A percentile compares a stretch with the other conserved stretches of the same genome.
Conservation (phyloP, 2,888 invertebrate species). For the Sarcophaga carnaria region DNA sequence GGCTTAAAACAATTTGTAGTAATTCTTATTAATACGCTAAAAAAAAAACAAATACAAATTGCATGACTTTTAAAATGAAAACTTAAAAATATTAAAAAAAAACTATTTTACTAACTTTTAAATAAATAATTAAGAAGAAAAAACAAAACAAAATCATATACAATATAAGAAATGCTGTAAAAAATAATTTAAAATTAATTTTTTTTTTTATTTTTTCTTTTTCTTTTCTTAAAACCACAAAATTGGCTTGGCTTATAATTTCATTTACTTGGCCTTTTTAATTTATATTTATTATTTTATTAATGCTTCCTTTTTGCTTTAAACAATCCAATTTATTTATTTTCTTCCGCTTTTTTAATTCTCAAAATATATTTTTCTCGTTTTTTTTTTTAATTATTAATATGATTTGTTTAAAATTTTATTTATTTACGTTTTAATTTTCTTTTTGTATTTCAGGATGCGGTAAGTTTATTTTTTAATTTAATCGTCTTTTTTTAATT, state of each 20-base stretch:
- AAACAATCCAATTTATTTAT: neutral
- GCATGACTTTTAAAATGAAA: conserved; percentile 51
- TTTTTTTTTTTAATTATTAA: conserved; percentile 26
- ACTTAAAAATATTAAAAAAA: conserved; percentile 10
- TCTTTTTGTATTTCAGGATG: conserved; percentile 82
- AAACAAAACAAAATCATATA: conserved; percentile 12
- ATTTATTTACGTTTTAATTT: conserved; percentile 71
- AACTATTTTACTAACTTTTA: conserved; percentile 31
- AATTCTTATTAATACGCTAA: conserved; percentile 19
- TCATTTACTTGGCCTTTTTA: conserved; percentile 3
- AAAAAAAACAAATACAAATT: conserved; percentile 33
- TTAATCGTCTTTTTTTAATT: conserved; percentile 38
- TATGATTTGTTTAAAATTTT: conserved; percentile 72
- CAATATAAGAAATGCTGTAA: neutral
- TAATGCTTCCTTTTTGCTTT: conserved; percentile 11
- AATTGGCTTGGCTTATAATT: conserved; percentile 43
- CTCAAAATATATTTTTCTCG: conserved; percentile 7
- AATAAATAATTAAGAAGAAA: conserved; percentile 15
- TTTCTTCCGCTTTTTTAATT: conserved; percentile 12
- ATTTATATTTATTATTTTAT: neutral
- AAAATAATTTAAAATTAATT: conserved; percentile 45
- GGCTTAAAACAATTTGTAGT: conserved; percentile 1
- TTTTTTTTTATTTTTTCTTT: conserved; percentile 33
- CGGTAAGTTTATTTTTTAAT: conserved; percentile 79
- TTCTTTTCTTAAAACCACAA: conserved; percentile 35